Conservation (phyloP, 37 sponge, comb jelly and placozoan species). For the Cliona cf. orientalis region DNA sequence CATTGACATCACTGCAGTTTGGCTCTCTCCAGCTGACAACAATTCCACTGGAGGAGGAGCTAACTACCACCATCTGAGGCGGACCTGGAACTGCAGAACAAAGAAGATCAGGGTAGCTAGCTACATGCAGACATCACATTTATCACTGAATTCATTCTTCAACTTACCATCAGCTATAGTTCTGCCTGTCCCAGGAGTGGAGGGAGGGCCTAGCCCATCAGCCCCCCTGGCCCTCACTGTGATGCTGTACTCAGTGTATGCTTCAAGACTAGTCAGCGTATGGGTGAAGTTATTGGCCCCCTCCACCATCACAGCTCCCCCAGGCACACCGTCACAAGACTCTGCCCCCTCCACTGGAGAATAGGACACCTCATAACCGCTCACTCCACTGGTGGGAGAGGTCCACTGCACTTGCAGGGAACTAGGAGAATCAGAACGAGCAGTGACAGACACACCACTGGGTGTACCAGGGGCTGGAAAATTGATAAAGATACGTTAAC, state of each 20-base stretch:
- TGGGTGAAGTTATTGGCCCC: neutral
- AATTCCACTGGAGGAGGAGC: no score
- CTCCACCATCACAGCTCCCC: constrained; percentile 1
- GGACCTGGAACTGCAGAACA: no score
- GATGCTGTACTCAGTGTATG: constrained; percentile 12
- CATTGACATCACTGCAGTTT: no score
- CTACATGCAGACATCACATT: neutral
- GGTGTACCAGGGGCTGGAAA: constrained; percentile 39
- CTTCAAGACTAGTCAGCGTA: neutral
- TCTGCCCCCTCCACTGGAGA: neutral
- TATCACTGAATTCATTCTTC: neutral
- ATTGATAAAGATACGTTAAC: no score
- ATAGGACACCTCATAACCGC: constrained; percentile 8
- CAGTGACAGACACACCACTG: neutral
- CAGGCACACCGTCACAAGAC: constrained; percentile 9
- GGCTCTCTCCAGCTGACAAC: no score
- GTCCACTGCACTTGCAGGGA: constrained; percentile 14
- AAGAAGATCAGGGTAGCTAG: neutral
- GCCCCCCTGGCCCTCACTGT: neutral
- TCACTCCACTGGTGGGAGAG: neutral
- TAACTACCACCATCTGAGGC: no score
- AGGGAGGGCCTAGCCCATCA: constrained; percentile 15
- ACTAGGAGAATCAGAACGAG: neutral
- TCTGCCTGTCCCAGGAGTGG: neutral
- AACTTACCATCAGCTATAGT: constrained; percentile 33